These are phyloP conservation scores for Phyllotreta striolata DNA, from an alignment of 2,888 invertebrate genomes.

Conservation along the genomic window DNA sequence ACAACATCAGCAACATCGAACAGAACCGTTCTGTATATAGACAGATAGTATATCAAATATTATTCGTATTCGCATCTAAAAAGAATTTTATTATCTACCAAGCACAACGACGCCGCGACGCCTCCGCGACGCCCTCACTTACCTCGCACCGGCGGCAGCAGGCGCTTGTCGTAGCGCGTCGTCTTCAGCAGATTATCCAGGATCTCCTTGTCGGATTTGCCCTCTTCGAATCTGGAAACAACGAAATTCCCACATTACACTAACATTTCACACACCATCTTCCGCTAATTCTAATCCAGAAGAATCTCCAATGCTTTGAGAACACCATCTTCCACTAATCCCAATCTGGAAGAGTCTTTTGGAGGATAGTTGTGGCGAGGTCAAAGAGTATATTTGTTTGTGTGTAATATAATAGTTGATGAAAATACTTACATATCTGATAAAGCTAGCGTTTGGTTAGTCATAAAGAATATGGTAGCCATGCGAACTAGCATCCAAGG, in stretches of 20 bases:
- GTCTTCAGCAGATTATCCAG: slow-evolving; percentile 88
- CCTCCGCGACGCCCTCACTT: slow-evolving; percentile 50
- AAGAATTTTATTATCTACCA: slow-evolving; percentile 19
- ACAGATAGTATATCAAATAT: too few relatives aligned
- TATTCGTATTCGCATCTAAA: slow-evolving; percentile 12
- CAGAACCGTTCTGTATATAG: not conserved
- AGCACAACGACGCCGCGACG: slow-evolving; percentile 9
- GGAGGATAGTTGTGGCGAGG: too few relatives aligned
- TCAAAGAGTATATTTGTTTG: too few relatives aligned
- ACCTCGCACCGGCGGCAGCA: slow-evolving; percentile 91
- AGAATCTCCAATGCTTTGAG: too few relatives aligned
- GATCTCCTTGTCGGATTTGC: slow-evolving; percentile 92
- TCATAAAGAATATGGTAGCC: slow-evolving; percentile 70
- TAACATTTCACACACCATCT: too few relatives aligned
- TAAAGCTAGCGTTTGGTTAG: slow-evolving; percentile 58
- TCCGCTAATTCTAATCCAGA: too few relatives aligned
- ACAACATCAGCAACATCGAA: slow-evolving; percentile 17
- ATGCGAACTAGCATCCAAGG: slow-evolving; percentile 82
- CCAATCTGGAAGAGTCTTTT: too few relatives aligned
- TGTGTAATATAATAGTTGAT: too few relatives aligned
- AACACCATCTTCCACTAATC: too few relatives aligned
- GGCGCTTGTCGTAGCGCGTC: slow-evolving; percentile 91
- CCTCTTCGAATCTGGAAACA: slow-evolving; percentile 82
- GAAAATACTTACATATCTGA: slow-evolving; percentile 55
- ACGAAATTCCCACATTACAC: slow-evolving; percentile 42